Evolutionary conservation across 1,140 invertebrate species (phyloP).

Genomic region (Uloborus diversus): DNA sequence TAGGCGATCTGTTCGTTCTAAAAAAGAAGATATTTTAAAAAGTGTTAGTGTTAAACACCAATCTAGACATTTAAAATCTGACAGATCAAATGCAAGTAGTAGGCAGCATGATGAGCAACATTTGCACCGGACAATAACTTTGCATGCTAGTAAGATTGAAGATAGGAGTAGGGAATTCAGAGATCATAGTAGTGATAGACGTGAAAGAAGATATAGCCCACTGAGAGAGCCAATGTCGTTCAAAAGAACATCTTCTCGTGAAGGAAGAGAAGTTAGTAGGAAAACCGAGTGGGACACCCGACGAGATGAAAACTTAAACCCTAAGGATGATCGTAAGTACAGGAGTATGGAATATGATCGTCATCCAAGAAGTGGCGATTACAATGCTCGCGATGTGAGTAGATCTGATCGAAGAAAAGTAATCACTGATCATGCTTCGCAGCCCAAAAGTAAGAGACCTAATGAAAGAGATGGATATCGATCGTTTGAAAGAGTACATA

Average conservation of each 20-base stretch:
- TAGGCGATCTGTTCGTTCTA: slow-evolving; percentile 56
- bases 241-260: slow-evolving; percentile 3
- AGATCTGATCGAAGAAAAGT: slow-evolving; percentile 24
- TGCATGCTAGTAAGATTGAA: neutral
- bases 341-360: neutral
- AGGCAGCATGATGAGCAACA: slow-evolving; percentile 16
- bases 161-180: neutral
- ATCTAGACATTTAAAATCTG: slow-evolving; percentile 20
- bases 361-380: neutral
- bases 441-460: neutral
- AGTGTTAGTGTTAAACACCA: neutral
- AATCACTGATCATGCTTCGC: neutral
- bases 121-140: neutral
- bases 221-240: slow-evolving; percentile 52
- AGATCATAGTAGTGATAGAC: neutral
- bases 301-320: too few species aligned
- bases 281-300: neutral
- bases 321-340: slow-evolving; percentile 11
- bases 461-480: neutral
- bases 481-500: neutral
- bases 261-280: neutral
- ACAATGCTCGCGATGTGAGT: neutral
- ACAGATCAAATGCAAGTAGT: neutral
- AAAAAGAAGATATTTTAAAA: slow-evolving; percentile 62
- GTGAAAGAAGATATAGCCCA: slow-evolving; percentile 57